These are phyloP conservation scores for Lasioglossum calceatum DNA, from an alignment of 2,888 invertebrate genomes.

Conservation along the genomic window DNA sequence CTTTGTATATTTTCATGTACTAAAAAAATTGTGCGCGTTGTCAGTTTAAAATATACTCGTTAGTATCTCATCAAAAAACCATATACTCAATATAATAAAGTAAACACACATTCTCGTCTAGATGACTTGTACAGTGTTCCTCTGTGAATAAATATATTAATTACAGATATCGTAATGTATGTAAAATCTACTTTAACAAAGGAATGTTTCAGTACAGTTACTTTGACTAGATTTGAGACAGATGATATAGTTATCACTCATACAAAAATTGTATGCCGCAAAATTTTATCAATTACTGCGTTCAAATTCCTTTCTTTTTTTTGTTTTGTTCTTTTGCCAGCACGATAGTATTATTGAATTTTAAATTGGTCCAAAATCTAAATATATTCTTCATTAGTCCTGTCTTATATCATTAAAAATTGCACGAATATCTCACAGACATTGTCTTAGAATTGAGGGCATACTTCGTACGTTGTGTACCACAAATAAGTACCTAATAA, in stretches of 20 bases:
- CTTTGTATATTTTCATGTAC: conserved; percentile 32
- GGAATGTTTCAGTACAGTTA: conserved; percentile 57
- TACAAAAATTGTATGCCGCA: conserved; percentile 63
- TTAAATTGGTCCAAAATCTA: conserved; percentile 75
- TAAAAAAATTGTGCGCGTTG: conserved; percentile 63
- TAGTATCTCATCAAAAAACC: conserved; percentile 32
- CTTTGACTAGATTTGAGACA: conserved; percentile 68
- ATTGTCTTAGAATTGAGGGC: conserved; percentile 65
- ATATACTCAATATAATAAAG: conserved; percentile 46
- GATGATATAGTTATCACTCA: conserved; percentile 53
- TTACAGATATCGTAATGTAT: conserved; percentile 27
- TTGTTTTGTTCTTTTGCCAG: neutral
- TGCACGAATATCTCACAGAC: conserved; percentile 77
- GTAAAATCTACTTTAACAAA: conserved; percentile 51
- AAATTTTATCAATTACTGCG: conserved; percentile 34
- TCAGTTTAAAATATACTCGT: conserved; percentile 35
- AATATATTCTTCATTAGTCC: conserved; percentile 60
- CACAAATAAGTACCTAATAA: conserved; percentile 65
- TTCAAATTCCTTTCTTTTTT: conserved; percentile 24
- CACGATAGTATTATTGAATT: conserved; percentile 61
- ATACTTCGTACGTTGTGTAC: conserved; percentile 42
- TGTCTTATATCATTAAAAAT: conserved; percentile 65
- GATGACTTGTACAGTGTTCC: conserved; percentile 4
- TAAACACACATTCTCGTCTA: conserved; percentile 16
- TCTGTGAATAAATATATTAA: conserved; percentile 42